Evolutionary conservation across 2,113 vertebrate species (phyloP).

Genomic region (Montifringilla adamsi): DNA sequence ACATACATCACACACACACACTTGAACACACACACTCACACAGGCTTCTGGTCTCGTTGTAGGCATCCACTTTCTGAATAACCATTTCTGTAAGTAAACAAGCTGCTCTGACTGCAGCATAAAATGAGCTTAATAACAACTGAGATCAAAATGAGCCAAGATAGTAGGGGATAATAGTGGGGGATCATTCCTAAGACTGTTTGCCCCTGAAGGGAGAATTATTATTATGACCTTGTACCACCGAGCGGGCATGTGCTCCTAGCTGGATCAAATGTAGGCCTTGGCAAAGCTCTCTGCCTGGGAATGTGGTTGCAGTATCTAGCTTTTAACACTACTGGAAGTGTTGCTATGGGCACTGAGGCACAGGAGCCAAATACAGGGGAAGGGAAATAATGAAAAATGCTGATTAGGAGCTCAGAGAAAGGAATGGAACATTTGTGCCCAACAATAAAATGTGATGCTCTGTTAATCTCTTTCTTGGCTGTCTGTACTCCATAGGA

Average conservation of each 20-base stretch:
- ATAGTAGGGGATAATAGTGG: conserved; percentile 19
- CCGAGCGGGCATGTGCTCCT: conserved; percentile 6
- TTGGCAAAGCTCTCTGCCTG: conserved; percentile 29
- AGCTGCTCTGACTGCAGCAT: neutral
- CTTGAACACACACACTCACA: neutral
- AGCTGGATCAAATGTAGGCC: conserved; percentile 34
- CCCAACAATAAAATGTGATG: conserved; percentile 74
- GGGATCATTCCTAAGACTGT: conserved; percentile 50
- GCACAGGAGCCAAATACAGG: conserved; percentile 61
- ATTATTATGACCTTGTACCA: conserved; percentile 48
- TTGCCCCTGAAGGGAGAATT: conserved; percentile 59
- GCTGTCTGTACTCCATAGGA: conserved; percentile 53
- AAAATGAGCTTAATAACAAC: conserved; percentile 28
- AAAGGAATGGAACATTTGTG: conserved; percentile 73
- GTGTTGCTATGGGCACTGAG: conserved; percentile 64
- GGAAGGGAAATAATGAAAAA: conserved; percentile 74
- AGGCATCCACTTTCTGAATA: neutral
- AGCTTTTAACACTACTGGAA: conserved; percentile 43
- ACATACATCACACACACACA: neutral
- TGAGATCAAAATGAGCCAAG: conserved; percentile 62
- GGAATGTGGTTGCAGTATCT: neutral
- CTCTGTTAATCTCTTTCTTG: conserved; percentile 75
- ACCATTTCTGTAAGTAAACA: conserved; percentile 32
- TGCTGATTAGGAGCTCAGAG: conserved; percentile 72
- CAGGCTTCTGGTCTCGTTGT: neutral